Conservation (phyloP, 1,140 invertebrate genomes). For the Idris sp. region DNA sequence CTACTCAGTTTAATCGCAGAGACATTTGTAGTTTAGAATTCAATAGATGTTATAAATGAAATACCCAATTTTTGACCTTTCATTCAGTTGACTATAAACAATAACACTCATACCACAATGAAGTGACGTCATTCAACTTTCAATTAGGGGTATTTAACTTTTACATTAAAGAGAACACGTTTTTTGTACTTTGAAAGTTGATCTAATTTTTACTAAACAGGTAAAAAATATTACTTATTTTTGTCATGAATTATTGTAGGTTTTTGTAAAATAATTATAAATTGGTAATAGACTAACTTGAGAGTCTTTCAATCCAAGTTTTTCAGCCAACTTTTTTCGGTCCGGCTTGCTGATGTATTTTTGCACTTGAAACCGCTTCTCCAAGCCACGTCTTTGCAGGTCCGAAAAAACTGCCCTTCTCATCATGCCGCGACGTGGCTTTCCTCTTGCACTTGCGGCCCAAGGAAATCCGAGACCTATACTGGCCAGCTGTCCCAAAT, state of each 20-base stretch:
- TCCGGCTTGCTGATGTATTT: conserved; percentile 99
- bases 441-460: conserved; percentile 87
- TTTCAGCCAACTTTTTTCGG: conserved; percentile 96
- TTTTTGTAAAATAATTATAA: no score
- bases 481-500: conserved; percentile 70
- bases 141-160: no score
- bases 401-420: conserved; percentile 94
- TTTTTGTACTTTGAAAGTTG: no score
- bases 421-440: conserved; percentile 95
- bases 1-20: conserved; percentile 26
- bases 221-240: no score
- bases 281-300: conserved; percentile 82
- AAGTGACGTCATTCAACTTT: no score
- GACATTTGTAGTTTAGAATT: conserved; percentile 22
- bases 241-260: no score
- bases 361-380: conserved; percentile 96
- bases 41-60: no score
- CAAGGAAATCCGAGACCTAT: conserved; percentile 84
- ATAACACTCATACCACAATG: no score
- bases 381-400: conserved; percentile 94
- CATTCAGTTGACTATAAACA: no score
- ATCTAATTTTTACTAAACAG: no score
- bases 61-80: no score
- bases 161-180: no score
- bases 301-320: conserved; percentile 95